A percentile compares a stretch with the other conserved stretches of the same genome.
phyloP scores from a whole-genome alignment of 2,888 invertebrate species.

The Nomada fabriciana region DNA sequence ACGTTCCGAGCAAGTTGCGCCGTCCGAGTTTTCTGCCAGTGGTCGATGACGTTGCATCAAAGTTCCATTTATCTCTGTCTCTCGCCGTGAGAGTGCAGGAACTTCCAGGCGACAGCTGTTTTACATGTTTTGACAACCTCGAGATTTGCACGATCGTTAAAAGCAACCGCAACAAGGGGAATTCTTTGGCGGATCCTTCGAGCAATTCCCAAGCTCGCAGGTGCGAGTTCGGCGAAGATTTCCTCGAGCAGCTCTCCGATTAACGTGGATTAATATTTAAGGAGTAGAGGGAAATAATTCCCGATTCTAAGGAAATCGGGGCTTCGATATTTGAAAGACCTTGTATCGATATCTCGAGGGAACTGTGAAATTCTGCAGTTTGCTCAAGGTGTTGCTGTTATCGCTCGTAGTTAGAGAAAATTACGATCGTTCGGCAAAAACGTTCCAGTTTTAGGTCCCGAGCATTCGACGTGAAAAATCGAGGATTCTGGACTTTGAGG shows the following conservation, averaged over 20 bases:
- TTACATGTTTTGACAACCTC: neutral
- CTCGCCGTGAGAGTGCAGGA: conserved; percentile 22
- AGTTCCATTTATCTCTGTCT: conserved; percentile 19
- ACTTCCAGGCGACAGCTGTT: conserved; percentile 2
- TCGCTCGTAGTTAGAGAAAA: neutral
- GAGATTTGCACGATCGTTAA: neutral
- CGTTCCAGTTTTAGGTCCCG: neutral
- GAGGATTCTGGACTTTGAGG: neutral
- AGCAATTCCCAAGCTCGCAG: too few relatives aligned
- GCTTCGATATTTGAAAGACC: conserved; percentile 40
- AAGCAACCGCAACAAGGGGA: neutral
- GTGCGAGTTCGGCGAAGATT: conserved; percentile 17
- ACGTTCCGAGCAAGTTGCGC: neutral
- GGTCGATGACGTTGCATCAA: conserved; percentile 22
- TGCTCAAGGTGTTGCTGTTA: neutral
- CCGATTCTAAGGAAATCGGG: conserved; percentile 26
- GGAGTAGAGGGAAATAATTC: conserved; percentile 32
- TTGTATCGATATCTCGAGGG: conserved; percentile 27
- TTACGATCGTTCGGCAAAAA: neutral
- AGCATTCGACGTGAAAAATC: conserved; percentile 1
- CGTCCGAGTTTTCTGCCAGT: neutral
- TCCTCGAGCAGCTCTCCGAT: conserved; percentile 16
- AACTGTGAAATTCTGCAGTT: conserved; percentile 12
- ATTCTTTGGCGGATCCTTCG: neutral
- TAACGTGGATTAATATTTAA: conserved; percentile 37